phyloP scores from a whole-genome alignment of 1,140 invertebrate species.

The Hestina assimilis region DNA sequence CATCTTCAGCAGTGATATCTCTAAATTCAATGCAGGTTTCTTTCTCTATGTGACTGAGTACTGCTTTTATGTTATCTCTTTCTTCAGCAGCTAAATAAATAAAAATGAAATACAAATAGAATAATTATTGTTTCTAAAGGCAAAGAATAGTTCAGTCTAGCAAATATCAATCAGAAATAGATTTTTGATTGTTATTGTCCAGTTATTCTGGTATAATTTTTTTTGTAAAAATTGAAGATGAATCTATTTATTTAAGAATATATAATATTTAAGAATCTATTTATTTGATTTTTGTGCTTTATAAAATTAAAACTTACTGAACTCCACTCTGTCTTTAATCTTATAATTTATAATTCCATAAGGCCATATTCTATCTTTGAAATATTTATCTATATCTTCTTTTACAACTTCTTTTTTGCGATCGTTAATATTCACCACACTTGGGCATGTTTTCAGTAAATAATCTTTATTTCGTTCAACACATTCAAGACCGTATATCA shows the following conservation, averaged over 20 bases:
- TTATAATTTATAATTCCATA: slow-evolving; percentile 59
- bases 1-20: slow-evolving; percentile 31
- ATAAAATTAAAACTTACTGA: slow-evolving; percentile 48
- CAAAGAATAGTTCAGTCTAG: too few relatives aligned
- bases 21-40: slow-evolving; percentile 64
- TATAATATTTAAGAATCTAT: too few relatives aligned
- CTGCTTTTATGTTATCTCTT: slow-evolving; percentile 63
- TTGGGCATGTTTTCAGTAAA: slow-evolving; percentile 60
- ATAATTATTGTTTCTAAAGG: too few relatives aligned
- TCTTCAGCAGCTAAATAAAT: slow-evolving; percentile 62
- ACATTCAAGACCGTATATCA: slow-evolving; percentile 54
- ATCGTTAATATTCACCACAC: slow-evolving; percentile 37
- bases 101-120: not conserved
- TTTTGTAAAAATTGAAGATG: too few relatives aligned
- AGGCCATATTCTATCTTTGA: slow-evolving; percentile 55
- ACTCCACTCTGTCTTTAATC: slow-evolving; percentile 52
- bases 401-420: slow-evolving; percentile 23
- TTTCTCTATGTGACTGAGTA: slow-evolving; percentile 60
- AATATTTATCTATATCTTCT: slow-evolving; percentile 54
- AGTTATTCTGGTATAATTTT: too few relatives aligned
- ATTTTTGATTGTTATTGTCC: too few relatives aligned
- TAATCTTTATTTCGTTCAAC: slow-evolving; percentile 56
- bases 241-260: too few relatives aligned
- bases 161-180: too few relatives aligned
- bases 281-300: too few relatives aligned